phyloP scores from a whole-genome alignment of 1,140 invertebrate genomes.

The Coenobita brevimanus region DNA sequence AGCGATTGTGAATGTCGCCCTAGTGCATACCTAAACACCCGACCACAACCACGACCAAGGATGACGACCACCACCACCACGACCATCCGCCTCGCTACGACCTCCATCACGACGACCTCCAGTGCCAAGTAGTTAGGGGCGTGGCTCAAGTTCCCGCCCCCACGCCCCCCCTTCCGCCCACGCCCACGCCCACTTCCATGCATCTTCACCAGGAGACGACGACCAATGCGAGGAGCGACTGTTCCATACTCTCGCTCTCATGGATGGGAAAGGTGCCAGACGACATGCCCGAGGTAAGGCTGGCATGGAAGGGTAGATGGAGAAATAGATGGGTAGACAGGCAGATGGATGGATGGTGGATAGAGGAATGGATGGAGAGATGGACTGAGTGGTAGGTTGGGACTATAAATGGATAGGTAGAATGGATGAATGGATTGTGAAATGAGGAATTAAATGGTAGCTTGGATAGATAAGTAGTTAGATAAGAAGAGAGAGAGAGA shows the following conservation, averaged over 20 bases:
- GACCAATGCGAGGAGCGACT: slow-evolving; percentile 93
- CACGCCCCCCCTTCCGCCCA: background rate
- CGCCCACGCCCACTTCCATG: slow-evolving; percentile 71
- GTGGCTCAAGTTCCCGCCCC: background rate
- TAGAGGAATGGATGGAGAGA: background rate
- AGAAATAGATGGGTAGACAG: background rate
- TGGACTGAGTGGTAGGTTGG: background rate
- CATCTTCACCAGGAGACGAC: slow-evolving; percentile 88
- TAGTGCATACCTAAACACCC: too few relatives aligned
- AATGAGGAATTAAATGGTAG: background rate
- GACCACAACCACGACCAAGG: too few relatives aligned
- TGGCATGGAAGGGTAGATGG: too few relatives aligned
- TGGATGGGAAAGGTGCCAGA: slow-evolving; percentile 99
- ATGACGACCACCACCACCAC: too few relatives aligned
- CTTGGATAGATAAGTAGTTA: background rate
- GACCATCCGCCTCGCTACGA: too few relatives aligned
- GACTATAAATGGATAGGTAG: background rate
- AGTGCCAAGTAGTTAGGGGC: too few relatives aligned
- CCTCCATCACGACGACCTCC: too few relatives aligned
- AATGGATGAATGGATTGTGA: background rate
- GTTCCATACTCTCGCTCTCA: slow-evolving; percentile 93
- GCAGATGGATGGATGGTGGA: background rate
- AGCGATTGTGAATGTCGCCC: too few relatives aligned
- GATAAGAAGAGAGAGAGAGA: background rate
- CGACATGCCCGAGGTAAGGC: slow-evolving; percentile 89